Base-by-base conservation (phyloP, 2,113 vertebrate species). In the Gulo gulo region DNA sequence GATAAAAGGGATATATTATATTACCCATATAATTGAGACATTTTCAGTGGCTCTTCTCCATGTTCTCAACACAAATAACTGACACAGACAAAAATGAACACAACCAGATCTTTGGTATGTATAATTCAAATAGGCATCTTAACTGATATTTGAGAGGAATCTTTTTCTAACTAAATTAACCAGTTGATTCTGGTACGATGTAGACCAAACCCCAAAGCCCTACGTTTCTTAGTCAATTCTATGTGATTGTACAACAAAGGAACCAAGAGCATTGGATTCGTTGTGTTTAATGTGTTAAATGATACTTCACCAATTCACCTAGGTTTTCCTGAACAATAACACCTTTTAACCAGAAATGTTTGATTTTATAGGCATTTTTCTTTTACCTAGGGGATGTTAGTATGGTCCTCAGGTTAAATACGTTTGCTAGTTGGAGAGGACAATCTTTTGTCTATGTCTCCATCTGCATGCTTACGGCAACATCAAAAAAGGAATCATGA, bases 311-410 rank as follows among this genome's bases (percentile, higher is more conserved):
- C 52, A 34, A 95, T 76, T 85, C 57, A 69, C 26, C 78, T 93
- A 86, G 76, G 39, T 85, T 95, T 96, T 92, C 95, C 92, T 97
- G 88, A 92, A 97, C 26, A 88, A 12, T 91, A 79, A 42, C 71
- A 95, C 91, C 61, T 81, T 79, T 97, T 97, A 97, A 81, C 24
- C 52, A 94, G 73, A 93, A 80, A 36, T 85, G 63, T 52, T 95
- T 92, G 85, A 88, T 78, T 96, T 91, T 94, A 67, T 89, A 63
- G 36, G 4, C 76, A 65, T 73, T 97, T 97, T 98, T 87, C 79
- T 94, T 95, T 87, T 39, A 84, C 14, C 74, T 88, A 24, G 71
- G 67, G 96, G 97, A 96, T 76, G 65, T 2, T 29, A 18, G 73
- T 34, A 16, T 92, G 45, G 73, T 90, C 85, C 82, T 94, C 63